Evolutionary conservation across 2,888 invertebrate species (phyloP).

Genomic region (Leucophenga maculata): DNA sequence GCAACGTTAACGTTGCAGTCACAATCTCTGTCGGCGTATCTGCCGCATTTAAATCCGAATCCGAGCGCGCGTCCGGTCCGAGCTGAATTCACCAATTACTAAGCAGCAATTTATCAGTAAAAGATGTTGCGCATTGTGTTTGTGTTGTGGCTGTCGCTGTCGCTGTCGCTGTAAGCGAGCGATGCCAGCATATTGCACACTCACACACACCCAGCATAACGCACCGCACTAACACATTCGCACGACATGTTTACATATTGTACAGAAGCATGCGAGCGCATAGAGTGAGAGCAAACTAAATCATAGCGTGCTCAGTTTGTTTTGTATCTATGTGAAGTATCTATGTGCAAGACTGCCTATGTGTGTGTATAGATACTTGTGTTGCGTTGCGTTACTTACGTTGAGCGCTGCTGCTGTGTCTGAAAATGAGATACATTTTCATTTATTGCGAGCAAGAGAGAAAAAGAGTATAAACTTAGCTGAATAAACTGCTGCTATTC

Average conservation of each 20-base stretch:
- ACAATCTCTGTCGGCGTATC: slow-evolving; percentile 21
- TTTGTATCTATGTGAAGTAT: slow-evolving; percentile 30
- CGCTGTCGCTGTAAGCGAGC: not conserved
- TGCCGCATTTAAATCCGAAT: slow-evolving; percentile 21
- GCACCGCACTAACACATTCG: not conserved
- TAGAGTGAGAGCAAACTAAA: not conserved
- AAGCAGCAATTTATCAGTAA: slow-evolving; percentile 62
- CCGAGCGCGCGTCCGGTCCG: slow-evolving; percentile 26
- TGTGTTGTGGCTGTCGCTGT: not conserved
- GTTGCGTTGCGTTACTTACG: no score
- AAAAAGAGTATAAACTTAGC: slow-evolving; percentile 28
- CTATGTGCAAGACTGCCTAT: slow-evolving; percentile 36
- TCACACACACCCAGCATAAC: not conserved
- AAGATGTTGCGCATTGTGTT: slow-evolving; percentile 34
- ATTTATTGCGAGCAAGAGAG: no score
- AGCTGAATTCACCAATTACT: slow-evolving; percentile 52
- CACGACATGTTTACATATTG: not conserved
- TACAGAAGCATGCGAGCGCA: not conserved
- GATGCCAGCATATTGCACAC: slow-evolving; percentile 1
- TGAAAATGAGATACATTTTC: no score
- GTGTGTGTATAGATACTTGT: not conserved
- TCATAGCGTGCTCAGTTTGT: not conserved
- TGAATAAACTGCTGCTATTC: slow-evolving; percentile 14
- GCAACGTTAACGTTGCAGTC: slow-evolving; percentile 22
- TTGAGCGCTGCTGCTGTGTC: not conserved